Evolutionary conservation across 2,797 vertebrate species (phyloP), one percentile per base, ranked within the genome.

Genomic region (Phoeniculus purpureus): DNA sequence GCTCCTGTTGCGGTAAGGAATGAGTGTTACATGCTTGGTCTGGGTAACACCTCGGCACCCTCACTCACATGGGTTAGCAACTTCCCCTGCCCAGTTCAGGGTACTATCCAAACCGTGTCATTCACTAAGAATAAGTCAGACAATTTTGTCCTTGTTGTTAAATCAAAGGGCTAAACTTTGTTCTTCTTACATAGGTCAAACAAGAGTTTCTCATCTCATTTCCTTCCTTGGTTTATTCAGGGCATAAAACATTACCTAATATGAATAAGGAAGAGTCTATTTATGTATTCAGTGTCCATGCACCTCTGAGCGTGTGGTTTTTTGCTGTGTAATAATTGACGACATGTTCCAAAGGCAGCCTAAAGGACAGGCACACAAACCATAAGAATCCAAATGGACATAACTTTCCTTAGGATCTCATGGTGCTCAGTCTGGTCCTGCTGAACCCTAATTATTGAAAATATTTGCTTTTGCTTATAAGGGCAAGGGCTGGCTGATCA

Each of bases 281-380:
- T 82, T 56, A 20, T 58, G 27, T 45, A 62, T 88, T 87, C 62
- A 59, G 23, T 40, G 26, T 59, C 60, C 21, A 5, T 27, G 20
- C 20, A 47, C 19, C 19, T 67, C 72, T 58, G 50, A 73, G n/a
- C 75, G 65, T 79, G 45, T 61, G 55, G 10, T 84, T 93, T 93
- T 90, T 82, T 62, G 47, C 78, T 78, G 40, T 72, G 81, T 40
- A 85, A 81, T 60, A 93, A 89, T 66, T 89, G 81, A 85, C 79
- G 29, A 72, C 37, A 72, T 71, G 32, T 75, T 71, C 78, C 59
- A 85, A 82, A 88, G 64, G 62, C 74, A 93, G 15, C 7, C 71
- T 93, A 88, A 91, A 88, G 56, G 77, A 86, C 32, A 81, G 77
- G 47, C 67, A 29, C 32, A 65, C 56, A 83, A 85, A 62, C 45